Percentiles rank a stretch among this genome's conserved stretches.
Conservation (phyloP, 2,113 vertebrate species). For the Climacteris rufus region DNA sequence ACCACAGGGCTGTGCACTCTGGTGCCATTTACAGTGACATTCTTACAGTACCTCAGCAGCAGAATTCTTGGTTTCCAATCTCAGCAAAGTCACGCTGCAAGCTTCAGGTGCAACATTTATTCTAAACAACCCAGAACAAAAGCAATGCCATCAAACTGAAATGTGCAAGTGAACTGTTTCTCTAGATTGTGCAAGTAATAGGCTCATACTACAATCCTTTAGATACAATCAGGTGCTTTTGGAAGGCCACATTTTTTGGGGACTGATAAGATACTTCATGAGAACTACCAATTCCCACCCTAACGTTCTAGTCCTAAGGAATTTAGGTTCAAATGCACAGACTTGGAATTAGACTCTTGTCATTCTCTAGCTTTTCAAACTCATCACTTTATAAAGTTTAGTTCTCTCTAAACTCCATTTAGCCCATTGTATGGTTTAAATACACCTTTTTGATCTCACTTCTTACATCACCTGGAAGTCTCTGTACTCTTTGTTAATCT, state of each 20-base stretch:
- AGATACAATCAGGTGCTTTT: background rate
- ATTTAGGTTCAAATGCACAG: background rate
- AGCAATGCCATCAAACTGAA: background rate
- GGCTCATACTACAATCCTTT: fast-evolving
- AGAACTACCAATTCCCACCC: background rate
- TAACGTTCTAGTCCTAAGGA: background rate
- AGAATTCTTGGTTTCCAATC: background rate
- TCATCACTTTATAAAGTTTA: background rate
- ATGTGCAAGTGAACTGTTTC: background rate
- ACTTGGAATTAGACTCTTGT: background rate
- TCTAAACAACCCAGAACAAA: background rate
- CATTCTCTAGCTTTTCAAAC: background rate
- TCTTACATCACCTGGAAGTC: background rate
- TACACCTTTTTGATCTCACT: background rate
- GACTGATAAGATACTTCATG: background rate
- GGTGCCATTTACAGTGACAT: background rate
- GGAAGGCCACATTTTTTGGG: background rate
- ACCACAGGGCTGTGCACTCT: background rate
- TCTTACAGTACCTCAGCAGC: background rate
- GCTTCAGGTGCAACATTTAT: background rate
- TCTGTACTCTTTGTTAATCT: background rate
- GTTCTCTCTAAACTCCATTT: background rate
- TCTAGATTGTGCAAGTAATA: background rate
- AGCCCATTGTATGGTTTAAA: background rate
- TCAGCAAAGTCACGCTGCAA: background rate